Evolutionary conservation across 2,888 invertebrate genomes (phyloP), one percentile per base, ranked within the genome.

Genomic region (Nemotelus pantherinus): DNA sequence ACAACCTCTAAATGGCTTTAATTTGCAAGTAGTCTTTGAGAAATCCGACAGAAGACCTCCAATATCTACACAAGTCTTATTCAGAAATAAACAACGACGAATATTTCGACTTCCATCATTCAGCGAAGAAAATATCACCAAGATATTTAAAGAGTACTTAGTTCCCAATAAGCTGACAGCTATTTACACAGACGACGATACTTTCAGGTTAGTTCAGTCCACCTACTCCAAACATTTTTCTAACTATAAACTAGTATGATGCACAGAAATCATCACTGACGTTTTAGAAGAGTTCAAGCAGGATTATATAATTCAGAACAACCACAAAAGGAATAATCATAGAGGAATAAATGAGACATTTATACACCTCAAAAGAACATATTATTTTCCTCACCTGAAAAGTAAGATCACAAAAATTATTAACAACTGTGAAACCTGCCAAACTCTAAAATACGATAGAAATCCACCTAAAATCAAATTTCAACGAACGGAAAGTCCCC

Each of bases 301-400:
- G 74, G 80, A 81, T 55, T 50, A 79, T 64, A 45, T 81, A 4
- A 81, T 81, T 6, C 78, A 75, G 10, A 64, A 81, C 2, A 81
- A 78, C 44, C 81, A 82, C 63, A 76, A 39, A 53, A 79, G 79
- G 41, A 76, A 65, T 4, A 80, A 81, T 60, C 81, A 81, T 45
- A 76, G 80, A 48, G 81, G 79, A 53, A 81, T 80, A 9, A 80
- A 75, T 9, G 80, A 81, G 78, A 81, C 79, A 25, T 79, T 57
- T 80, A 78, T n/a, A 68, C 76, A 47, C 47, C 71, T 72, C 9
- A 0, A 65, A 39, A 45, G 64, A 45, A 80, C 77, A 78, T 78
- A 80, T 39, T 77, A 81, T 10, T 25, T 25, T 25, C 25, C 25
- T 25, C 25, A 25, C 25, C 25, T 25, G 25, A 25, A 25, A 25